Conservation (phyloP, 2,113 vertebrate species). For the Meles meles region DNA sequence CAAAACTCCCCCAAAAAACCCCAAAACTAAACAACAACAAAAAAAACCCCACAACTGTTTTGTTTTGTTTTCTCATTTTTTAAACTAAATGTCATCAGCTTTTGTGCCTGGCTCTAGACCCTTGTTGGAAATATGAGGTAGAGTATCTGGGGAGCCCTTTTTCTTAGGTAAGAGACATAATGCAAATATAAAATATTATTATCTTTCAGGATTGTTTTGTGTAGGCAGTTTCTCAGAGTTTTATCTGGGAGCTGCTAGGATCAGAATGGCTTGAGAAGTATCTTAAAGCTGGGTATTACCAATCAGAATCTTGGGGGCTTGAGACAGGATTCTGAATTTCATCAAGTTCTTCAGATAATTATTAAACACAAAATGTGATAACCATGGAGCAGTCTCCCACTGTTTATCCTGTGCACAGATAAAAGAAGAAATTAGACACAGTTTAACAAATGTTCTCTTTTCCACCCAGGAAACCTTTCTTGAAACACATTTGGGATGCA, state of each 20-base stretch:
- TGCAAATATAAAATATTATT: background rate
- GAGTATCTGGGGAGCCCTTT: background rate
- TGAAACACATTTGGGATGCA: background rate
- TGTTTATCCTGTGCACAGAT: background rate
- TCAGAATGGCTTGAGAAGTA: background rate
- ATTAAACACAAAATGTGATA: background rate
- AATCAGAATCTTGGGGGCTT: background rate
- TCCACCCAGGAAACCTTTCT: background rate
- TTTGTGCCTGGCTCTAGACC: background rate
- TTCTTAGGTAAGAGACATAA: background rate
- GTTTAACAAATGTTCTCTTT: background rate
- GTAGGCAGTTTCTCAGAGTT: background rate
- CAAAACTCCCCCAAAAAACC: background rate
- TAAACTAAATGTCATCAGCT: background rate
- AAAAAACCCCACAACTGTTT: background rate
- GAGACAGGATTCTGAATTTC: background rate
- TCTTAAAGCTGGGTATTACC: background rate
- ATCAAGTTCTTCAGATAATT: background rate
- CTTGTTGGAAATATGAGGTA: background rate
- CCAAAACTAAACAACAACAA: background rate
- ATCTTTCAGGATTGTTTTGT: background rate
- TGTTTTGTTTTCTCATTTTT: background rate
- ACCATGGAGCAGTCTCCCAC: background rate
- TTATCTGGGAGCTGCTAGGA: background rate
- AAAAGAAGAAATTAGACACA: background rate